Percentiles rank a stretch among this genome's conserved stretches.
phyloP scores from a whole-genome alignment of 1,140 invertebrate genomes.

The Drosophila pseudoananassae region DNA sequence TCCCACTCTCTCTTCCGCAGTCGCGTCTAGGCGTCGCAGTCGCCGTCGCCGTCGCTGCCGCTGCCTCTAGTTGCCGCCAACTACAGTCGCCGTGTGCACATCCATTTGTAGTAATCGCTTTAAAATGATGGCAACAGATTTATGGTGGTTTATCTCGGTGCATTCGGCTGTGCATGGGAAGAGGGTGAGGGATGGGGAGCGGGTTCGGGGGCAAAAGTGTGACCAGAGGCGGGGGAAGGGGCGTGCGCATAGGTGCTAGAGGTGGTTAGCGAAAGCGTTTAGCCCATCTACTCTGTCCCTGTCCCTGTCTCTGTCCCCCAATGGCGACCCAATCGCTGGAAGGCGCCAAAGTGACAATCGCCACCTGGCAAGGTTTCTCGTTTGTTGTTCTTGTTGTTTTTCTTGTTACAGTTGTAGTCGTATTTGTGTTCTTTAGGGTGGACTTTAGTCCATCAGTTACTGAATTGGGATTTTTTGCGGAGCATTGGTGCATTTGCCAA shows the following conservation, averaged over 20 bases:
- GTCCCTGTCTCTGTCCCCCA: too few relatives aligned
- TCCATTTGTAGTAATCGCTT: conserved; percentile 83
- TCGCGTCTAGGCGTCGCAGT: conserved; percentile 18
- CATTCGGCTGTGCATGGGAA: conserved; percentile 50
- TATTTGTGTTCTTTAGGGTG: background rate
- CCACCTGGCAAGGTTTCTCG: conserved; percentile 4
- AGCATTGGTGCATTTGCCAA: too few relatives aligned
- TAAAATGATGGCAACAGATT: conserved; percentile 83
- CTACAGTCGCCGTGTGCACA: conserved; percentile 70
- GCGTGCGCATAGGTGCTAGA: conserved; percentile 28
- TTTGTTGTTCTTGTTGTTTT: background rate
- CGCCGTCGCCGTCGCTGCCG: conserved; percentile 22
- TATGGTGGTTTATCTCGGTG: conserved; percentile 82
- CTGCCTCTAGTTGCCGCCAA: conserved; percentile 41
- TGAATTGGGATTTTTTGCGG: too few relatives aligned
- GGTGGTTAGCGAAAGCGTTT: conserved; percentile 50
- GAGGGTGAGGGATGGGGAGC: conserved; percentile 3
- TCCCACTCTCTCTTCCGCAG: conserved; percentile 1
- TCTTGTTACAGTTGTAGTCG: background rate
- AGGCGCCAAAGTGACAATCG: conserved; percentile 70
- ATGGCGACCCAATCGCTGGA: conserved; percentile 28
- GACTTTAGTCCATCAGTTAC: background rate
- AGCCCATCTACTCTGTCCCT: conserved; percentile 20
- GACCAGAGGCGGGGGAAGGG: background rate
- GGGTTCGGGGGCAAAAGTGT: background rate